phyloP scores from a whole-genome alignment of 2,797 vertebrate species.

The Danio choprae region DNA sequence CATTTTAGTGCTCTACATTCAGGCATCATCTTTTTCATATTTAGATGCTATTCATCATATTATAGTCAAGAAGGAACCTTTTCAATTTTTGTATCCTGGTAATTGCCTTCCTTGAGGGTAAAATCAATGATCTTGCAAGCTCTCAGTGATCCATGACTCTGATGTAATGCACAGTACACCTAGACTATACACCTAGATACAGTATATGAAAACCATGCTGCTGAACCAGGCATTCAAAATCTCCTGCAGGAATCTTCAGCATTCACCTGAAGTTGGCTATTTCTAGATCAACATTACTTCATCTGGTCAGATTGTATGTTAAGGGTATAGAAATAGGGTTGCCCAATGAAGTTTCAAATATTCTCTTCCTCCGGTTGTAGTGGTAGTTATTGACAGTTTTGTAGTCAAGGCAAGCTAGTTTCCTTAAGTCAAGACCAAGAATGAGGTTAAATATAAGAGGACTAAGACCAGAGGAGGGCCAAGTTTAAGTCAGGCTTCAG shows the following conservation, averaged over 20 bases:
- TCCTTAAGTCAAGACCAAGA: not conserved
- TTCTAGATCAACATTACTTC: not conserved
- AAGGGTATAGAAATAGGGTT: not conserved
- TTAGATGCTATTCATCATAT: conserved; percentile 9
- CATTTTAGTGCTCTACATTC: not conserved
- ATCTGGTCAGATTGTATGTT: not conserved
- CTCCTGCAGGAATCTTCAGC: not conserved
- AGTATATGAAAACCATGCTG: not conserved
- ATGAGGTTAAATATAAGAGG: no score
- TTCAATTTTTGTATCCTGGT: not conserved
- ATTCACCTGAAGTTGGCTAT: not conserved
- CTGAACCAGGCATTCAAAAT: not conserved
- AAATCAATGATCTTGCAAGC: conserved; percentile 19
- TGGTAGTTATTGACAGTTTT: not conserved
- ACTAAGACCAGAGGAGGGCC: no score
- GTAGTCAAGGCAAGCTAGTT: not conserved
- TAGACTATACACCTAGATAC: not conserved
- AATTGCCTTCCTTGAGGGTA: conserved; percentile 8
- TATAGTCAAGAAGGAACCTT: not conserved
- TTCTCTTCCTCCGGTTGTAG: not conserved
- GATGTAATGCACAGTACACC: not conserved
- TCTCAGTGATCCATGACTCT: not conserved
- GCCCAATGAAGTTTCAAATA: not conserved
- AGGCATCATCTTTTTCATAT: not conserved
- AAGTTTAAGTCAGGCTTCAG: not conserved